phyloP scores from a whole-genome alignment of 2,797 vertebrate species.

The Chaetophractus vellerosus region DNA sequence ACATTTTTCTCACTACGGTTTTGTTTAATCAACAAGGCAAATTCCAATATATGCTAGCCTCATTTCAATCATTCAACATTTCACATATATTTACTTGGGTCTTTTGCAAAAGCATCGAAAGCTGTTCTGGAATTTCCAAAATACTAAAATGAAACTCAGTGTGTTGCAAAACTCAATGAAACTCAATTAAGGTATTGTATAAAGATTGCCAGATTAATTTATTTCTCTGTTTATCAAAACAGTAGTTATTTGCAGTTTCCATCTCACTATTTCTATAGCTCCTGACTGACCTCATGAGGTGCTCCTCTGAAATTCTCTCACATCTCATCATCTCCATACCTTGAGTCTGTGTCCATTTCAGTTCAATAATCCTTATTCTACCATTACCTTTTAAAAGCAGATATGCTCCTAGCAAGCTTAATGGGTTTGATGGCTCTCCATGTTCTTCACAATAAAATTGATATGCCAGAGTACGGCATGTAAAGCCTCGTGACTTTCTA shows the following conservation, averaged over 20 bases:
- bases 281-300: neutral
- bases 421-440: neutral
- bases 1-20: neutral
- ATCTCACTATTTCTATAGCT: neutral
- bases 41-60: neutral
- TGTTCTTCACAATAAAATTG: neutral
- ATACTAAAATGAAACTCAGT: neutral
- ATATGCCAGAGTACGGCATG: neutral
- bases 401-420: neutral
- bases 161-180: neutral
- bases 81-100: neutral
- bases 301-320: conserved; percentile 13
- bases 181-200: neutral
- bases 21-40: conserved; percentile 9
- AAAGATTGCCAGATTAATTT: neutral
- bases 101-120: conserved; percentile 42
- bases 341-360: neutral
- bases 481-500: neutral
- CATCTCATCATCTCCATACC: neutral
- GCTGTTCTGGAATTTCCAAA: neutral
- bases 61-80: neutral
- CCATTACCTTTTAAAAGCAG: neutral
- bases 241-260: neutral
- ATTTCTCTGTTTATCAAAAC: neutral
- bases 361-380: neutral